Percentiles rank a stretch among this genome's conserved stretches.
Conservation (phyloP, 2,888 invertebrate genomes). For the Malacosoma neustria region DNA sequence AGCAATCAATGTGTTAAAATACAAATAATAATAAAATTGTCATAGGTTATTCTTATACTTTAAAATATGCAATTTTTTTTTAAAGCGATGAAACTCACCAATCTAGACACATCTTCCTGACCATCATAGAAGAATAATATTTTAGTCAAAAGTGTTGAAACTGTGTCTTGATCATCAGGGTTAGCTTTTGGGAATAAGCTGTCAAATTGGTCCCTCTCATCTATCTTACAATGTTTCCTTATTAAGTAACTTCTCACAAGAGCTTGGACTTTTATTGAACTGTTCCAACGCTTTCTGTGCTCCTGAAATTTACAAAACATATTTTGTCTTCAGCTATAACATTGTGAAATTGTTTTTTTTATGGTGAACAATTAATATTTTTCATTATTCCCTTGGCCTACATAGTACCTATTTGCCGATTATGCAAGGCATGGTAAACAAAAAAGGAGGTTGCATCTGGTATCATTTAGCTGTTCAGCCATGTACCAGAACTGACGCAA, state of each 20-base stretch:
- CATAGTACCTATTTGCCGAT: too few species aligned
- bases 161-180: conserved; percentile 55
- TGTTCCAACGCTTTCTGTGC: conserved; percentile 81
- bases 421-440: too few species aligned
- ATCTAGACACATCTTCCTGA: conserved; percentile 70
- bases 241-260: conserved; percentile 83
- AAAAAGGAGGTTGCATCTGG: too few species aligned
- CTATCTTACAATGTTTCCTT: conserved; percentile 79
- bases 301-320: conserved; percentile 68
- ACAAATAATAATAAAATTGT: too few species aligned
- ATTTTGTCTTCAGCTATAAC: too few species aligned
- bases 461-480: too few species aligned
- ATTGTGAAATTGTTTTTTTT: too few species aligned
- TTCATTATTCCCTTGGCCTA: too few species aligned
- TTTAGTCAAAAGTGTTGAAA: conserved; percentile 76
- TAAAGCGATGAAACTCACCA: conserved; percentile 42
- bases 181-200: conserved; percentile 61
- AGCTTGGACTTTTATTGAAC: conserved; percentile 88
- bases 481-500: too few species aligned
- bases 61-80: neutral
- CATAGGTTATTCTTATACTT: too few species aligned
- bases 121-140: conserved; percentile 86
- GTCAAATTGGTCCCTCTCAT: conserved; percentile 83
- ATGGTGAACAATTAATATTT: too few species aligned
- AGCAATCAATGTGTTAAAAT: too few species aligned